A percentile compares a stretch with the other conserved stretches of the same genome.
phyloP scores from a whole-genome alignment of 2,888 invertebrate genomes.

The Eremobia ochroleuca region DNA sequence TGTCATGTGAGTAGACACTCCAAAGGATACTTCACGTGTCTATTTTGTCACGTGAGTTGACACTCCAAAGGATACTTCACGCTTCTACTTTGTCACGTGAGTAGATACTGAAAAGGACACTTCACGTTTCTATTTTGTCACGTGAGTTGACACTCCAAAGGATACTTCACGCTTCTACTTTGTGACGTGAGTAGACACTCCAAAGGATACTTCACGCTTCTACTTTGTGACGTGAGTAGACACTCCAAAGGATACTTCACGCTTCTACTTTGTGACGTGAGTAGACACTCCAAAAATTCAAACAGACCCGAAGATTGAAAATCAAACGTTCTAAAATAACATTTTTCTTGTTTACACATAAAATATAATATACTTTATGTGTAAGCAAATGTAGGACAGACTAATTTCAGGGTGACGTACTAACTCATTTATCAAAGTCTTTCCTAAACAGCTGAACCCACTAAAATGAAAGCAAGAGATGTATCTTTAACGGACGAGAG shows the following conservation, averaged over 20 bases:
- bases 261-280: background rate
- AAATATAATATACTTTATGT: too few relatives aligned
- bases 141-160: background rate
- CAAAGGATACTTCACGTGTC: background rate
- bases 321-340: conserved; percentile 17
- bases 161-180: background rate
- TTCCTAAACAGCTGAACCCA: conserved; percentile 59
- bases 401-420: conserved; percentile 53
- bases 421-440: conserved; percentile 64
- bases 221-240: background rate
- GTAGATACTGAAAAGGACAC: background rate
- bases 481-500: conserved; percentile 46
- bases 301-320: background rate
- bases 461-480: conserved; percentile 54
- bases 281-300: background rate
- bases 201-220: background rate
- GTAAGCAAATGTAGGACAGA: conserved; percentile 37
- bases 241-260: background rate
- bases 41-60: background rate
- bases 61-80: background rate
- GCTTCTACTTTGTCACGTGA: background rate
- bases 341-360: conserved; percentile 20
- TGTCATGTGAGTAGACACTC: background rate
- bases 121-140: background rate
- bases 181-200: background rate